Evolutionary conservation across 2,797 vertebrate species (phyloP), one percentile per base, ranked within the genome.

Genomic region (Xiphophorus birchmanni): DNA sequence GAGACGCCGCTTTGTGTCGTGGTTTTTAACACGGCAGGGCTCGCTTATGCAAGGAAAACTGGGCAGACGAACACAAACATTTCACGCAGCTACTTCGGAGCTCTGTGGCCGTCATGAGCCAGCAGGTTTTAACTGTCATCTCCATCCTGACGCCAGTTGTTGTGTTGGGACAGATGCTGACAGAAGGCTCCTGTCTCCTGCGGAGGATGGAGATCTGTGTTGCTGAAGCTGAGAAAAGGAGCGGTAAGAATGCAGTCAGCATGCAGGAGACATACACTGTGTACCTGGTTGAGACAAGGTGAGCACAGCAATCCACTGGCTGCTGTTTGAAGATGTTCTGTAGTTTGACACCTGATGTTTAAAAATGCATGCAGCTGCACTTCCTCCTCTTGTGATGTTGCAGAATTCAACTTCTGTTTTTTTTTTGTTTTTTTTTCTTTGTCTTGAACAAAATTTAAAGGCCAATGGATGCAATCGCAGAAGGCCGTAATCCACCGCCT

Each of bases 221-320:
- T 45, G 97, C 97, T 0, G 97, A 98, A 94, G 97, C 97, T 1
- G 97, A 98, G 91, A 98, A 97, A 74, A 93, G 97, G 78, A 97
- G 94, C 32, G 97, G 97, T 50, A 97, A 96, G 84, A 98, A 97
- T 54, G 92, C 97, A 2, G 90, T 98, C 89, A 97, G 97, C 92
- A 97, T 98, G 94, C 97, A 97, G 86, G 97, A 98, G 94, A 97
- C 96, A 0, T 98, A 97, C 76, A 98, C 97, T 0, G 97, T 97
- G 80, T 98, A 98, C 92, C 97, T 98, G 84, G 94, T 98, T 9
- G 97, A 98, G 90, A 98, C 97, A 35, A 95, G 97, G 97, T 98
- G 80, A 89, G 96, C 40, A 1, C 4, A 13, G 21, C 35, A 73
- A 11, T 18, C 17, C 15, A 15, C 32, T 17, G 35, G 9, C 3